A percentile compares a stretch with the other conserved stretches of the same genome.
These are phyloP conservation scores for Argya squamiceps DNA, from an alignment of 2,797 vertebrate genomes.

Conservation along the genomic window DNA sequence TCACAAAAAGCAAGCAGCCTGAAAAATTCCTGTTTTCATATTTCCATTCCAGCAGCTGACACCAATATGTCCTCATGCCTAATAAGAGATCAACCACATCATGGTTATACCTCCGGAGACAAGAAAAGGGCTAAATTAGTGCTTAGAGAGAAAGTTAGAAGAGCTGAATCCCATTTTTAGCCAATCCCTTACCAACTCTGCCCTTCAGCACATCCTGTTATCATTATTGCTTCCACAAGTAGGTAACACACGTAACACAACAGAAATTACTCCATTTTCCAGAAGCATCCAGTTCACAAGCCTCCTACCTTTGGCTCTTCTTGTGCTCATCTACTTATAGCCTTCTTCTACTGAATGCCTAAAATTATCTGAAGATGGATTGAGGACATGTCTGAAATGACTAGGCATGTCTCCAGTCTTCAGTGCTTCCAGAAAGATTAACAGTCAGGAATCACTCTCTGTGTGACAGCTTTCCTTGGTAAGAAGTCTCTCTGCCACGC, in stretches of 20 bases:
- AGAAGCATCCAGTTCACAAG: not conserved
- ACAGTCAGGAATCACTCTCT: not conserved
- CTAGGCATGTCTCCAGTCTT: conserved; percentile 23
- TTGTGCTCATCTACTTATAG: conserved; percentile 34
- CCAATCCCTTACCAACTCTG: not conserved
- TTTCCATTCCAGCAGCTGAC: not conserved
- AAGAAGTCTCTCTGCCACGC: not conserved
- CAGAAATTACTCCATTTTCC: not conserved
- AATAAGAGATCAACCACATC: not conserved
- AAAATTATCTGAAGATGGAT: conserved; percentile 29
- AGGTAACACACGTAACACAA: not conserved
- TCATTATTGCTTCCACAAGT: not conserved
- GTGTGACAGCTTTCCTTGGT: not conserved
- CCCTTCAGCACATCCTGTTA: not conserved
- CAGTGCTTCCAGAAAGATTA: not conserved
- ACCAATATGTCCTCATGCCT: not conserved
- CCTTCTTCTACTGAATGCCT: conserved; percentile 47
- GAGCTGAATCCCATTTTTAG: not conserved
- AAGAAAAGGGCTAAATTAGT: not conserved
- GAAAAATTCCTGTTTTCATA: not conserved
- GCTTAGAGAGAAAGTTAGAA: not conserved
- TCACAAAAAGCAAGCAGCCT: not conserved
- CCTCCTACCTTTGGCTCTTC: conserved; percentile 45
- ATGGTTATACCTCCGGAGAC: not conserved
- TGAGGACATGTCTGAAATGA: conserved; percentile 14